phyloP scores from a whole-genome alignment of 2,888 invertebrate genomes.

The Micoletzkya japonica region DNA sequence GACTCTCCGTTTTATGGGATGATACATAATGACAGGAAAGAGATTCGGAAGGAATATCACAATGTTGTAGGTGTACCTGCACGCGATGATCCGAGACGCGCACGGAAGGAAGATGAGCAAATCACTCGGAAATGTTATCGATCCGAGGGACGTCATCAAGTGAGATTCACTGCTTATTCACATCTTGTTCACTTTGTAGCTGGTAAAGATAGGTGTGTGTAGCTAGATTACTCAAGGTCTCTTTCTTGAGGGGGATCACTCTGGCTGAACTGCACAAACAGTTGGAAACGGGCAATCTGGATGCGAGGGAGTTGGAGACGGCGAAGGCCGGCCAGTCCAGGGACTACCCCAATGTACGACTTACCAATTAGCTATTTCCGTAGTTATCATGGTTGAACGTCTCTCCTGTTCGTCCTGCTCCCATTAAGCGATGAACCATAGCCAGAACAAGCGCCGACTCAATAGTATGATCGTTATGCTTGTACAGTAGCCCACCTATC shows the following conservation, averaged over 20 bases:
- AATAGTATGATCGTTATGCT: not conserved
- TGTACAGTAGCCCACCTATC: not conserved
- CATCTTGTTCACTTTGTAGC: too few species aligned
- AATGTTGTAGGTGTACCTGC: slow-evolving; percentile 78
- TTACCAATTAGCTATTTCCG: too few species aligned
- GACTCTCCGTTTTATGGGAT: not conserved
- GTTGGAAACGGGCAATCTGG: slow-evolving; percentile 80
- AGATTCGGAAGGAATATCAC: not conserved
- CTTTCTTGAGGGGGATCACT: slow-evolving; percentile 73
- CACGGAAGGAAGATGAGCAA: slow-evolving; percentile 99
- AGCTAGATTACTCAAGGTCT: not conserved
- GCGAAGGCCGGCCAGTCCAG: slow-evolving; percentile 71
- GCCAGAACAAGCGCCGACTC: too few species aligned
- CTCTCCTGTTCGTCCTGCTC: not conserved
- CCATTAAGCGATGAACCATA: not conserved
- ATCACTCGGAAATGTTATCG: slow-evolving; percentile 94
- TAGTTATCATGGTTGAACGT: too few species aligned
- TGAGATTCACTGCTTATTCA: not conserved
- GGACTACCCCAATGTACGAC: slow-evolving; percentile 59
- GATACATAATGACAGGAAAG: not conserved
- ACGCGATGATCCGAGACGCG: slow-evolving; percentile 95
- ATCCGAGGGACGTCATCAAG: slow-evolving; percentile 89
- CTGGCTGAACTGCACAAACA: slow-evolving; percentile 78
- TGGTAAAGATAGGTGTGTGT: slow-evolving; percentile 8
- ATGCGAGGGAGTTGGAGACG: slow-evolving; percentile 79